These are phyloP conservation scores for Nymphalis urticae DNA, from an alignment of 2,888 invertebrate genomes.

Conservation along the genomic window DNA sequence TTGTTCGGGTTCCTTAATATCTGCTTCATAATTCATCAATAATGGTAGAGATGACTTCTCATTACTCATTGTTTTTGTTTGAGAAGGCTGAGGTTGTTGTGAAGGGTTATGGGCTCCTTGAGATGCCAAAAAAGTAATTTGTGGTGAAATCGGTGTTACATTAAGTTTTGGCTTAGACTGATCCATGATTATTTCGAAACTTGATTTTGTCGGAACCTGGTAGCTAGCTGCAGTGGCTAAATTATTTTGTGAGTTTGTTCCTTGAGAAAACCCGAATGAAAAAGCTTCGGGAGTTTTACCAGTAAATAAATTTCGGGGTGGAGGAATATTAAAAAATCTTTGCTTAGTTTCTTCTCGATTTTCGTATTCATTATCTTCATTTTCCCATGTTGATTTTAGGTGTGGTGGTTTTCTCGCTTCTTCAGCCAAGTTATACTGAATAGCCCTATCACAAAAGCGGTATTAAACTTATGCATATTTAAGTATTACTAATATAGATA, in stretches of 20 bases:
- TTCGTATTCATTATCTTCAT: constrained; percentile 58
- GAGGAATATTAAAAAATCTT: constrained; percentile 50
- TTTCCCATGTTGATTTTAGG: constrained; percentile 62
- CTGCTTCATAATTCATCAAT: constrained; percentile 71
- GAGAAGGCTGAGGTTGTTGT: constrained; percentile 52
- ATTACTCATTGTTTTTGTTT: constrained; percentile 58
- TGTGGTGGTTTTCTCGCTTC: constrained; percentile 71
- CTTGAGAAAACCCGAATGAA: constrained; percentile 64
- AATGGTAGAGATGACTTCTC: constrained; percentile 70
- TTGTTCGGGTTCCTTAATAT: constrained; percentile 59
- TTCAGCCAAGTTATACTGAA: constrained; percentile 76
- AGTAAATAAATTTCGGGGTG: constrained; percentile 64
- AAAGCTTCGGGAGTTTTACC: constrained; percentile 77
- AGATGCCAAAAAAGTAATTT: constrained; percentile 75
- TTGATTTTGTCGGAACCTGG: constrained; percentile 58
- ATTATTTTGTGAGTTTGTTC: constrained; percentile 58
- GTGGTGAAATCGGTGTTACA: constrained; percentile 65
- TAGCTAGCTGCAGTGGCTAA: constrained; percentile 59
- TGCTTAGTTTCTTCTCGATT: constrained; percentile 49
- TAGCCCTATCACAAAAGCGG: constrained; percentile 55
- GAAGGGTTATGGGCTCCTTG: constrained; percentile 73
- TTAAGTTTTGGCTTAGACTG: constrained; percentile 60
- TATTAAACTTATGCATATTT: constrained; percentile 2
- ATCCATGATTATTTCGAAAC: constrained; percentile 56
- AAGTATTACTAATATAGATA: neutral